Evolutionary conservation across 2,113 vertebrate genomes (phyloP), one percentile per base, ranked within the genome.

Genomic region (Phalacrocorax brasilianus): DNA sequence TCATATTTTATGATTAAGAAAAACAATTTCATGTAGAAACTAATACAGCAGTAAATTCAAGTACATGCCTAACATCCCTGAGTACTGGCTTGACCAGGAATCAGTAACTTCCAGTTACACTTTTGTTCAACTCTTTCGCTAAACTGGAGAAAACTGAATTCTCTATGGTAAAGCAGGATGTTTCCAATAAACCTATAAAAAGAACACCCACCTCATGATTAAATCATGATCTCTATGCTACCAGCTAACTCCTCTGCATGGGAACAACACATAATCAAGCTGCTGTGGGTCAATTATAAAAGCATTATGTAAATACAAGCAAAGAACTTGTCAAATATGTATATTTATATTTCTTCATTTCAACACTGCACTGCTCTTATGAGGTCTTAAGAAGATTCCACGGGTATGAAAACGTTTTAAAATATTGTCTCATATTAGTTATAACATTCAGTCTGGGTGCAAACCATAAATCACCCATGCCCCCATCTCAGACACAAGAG

Each of bases 21-120:
- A 87, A 90, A 7, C 3, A 53, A 50, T 58, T 86, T 73, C 9
- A 61, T 30, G 33, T 0, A 75, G 11, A 88, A 95, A 74, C 35
- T 53, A 91, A 88, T 8, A 38, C 6, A 85, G 58, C 33, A 76
- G 21, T 59, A 74, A 76, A 71, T 78, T 93, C 58, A 83, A 47
- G 49, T 21, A 53, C 4, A 27, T 38, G 14, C 61, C 40, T 76
- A 68, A 80, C n/a, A 85, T 50, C 16, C 70, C 27, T 58, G 53
- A 79, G 27, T 21, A 71, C 26, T 47, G 23, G 22, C 32, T 93
- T 80, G 63, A 80, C n/a, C 55, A 73, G 28, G n/a, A 91, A 83
- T 59, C 58, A 59, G 44, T 28, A 77, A 49, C 26, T 74, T 55
- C 42, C 10, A 44, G 12, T 28, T 71, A 74, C 0, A 0, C 11